These are phyloP conservation scores for Paradoxurus hermaphroditus DNA, from an alignment of 2,113 vertebrate genomes.

Conservation along the genomic window DNA sequence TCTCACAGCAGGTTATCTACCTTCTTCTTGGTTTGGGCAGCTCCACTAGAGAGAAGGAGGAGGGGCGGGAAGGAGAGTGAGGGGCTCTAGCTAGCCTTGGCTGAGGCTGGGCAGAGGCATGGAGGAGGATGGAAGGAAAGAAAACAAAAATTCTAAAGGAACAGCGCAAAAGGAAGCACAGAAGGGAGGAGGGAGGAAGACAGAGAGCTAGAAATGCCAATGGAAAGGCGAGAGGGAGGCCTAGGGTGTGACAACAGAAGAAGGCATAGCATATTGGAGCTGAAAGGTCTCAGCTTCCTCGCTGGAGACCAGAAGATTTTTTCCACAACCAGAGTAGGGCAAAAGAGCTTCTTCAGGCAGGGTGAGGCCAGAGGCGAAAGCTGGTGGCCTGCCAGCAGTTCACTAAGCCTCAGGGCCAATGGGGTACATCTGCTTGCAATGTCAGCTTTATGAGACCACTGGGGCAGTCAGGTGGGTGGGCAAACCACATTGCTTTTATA, in stretches of 20 bases:
- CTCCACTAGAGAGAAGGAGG: background rate
- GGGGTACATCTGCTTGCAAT: background rate
- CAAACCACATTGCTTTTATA: background rate
- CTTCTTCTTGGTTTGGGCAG: background rate
- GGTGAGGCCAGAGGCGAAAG: background rate
- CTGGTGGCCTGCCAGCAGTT: background rate
- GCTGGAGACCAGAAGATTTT: background rate
- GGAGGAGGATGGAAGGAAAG: background rate
- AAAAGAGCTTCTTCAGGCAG: background rate
- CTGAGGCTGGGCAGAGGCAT: background rate
- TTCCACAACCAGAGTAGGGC: background rate
- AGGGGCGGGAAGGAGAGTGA: background rate
- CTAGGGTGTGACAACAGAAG: background rate
- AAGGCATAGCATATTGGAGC: background rate
- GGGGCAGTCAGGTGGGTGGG: background rate
- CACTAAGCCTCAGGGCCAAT: background rate
- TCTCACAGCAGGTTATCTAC: background rate
- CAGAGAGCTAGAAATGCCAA: background rate
- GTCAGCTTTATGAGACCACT: background rate
- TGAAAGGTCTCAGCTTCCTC: background rate
- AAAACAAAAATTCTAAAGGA: background rate
- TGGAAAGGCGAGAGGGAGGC: background rate
- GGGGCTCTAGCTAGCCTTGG: background rate
- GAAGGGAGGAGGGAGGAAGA: background rate
- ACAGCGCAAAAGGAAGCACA: background rate